Conservation (phyloP, 2,888 invertebrate species). For the Meta bourneti region DNA sequence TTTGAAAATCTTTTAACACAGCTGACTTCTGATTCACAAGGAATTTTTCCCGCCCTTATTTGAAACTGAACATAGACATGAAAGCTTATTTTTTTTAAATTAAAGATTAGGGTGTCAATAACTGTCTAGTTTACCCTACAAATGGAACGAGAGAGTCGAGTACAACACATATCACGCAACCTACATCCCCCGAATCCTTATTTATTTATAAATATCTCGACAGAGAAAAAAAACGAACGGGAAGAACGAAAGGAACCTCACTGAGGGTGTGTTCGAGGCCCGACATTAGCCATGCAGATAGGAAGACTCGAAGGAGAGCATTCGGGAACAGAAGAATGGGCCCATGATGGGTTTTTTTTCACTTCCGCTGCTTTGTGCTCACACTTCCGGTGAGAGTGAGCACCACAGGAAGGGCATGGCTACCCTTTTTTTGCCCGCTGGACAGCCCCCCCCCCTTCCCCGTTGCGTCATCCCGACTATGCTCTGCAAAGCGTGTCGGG, state of each 20-base stretch:
- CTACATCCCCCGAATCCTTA: too few species aligned
- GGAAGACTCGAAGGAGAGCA: slow-evolving; percentile 36
- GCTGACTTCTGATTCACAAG: too few species aligned
- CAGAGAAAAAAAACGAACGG: slow-evolving; percentile 40
- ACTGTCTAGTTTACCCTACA: too few species aligned
- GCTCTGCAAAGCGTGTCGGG: slow-evolving; percentile 62
- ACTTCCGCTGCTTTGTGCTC: slow-evolving; percentile 69
- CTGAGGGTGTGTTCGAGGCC: not conserved
- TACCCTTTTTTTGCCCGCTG: slow-evolving; percentile 46
- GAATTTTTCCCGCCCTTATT: too few species aligned
- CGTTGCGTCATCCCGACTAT: slow-evolving; percentile 62
- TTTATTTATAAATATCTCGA: not conserved
- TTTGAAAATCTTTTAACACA: too few species aligned
- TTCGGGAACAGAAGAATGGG: not conserved
- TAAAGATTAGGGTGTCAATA: too few species aligned
- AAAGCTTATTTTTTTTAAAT: too few species aligned
- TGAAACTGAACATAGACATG: too few species aligned
- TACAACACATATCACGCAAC: too few species aligned
- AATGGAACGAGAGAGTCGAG: too few species aligned
- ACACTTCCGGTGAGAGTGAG: slow-evolving; percentile 70
- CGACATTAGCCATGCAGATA: slow-evolving; percentile 65
- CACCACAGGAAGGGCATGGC: slow-evolving; percentile 60
- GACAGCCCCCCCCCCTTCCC: slow-evolving; percentile 11
- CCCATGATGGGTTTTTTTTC: slow-evolving; percentile 35
- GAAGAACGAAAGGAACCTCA: not conserved